Percentiles rank a stretch among this genome's conserved stretches.
Evolutionary conservation across 2,888 invertebrate species (phyloP).

Genomic region (Tetheella fluctuosa): DNA sequence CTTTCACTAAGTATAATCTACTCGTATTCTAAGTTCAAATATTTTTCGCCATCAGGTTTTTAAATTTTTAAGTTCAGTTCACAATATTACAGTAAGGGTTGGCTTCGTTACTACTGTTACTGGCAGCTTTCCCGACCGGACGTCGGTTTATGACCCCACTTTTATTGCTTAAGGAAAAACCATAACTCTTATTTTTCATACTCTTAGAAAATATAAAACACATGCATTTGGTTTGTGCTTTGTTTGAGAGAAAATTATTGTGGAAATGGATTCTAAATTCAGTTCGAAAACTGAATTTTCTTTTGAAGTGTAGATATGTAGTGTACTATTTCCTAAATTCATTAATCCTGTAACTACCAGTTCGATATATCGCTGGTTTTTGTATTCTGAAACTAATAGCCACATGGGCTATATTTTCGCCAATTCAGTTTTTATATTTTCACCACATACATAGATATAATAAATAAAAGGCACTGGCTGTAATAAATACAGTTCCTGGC

Average conservation of each 20-base stretch:
- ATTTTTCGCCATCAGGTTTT: not conserved
- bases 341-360: too few species aligned
- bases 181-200: constrained; percentile 64
- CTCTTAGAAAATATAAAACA: constrained; percentile 30
- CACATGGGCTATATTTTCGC: not conserved
- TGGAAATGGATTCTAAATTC: not conserved
- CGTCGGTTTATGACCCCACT: constrained; percentile 71
- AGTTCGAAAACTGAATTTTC: not conserved
- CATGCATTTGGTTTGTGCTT: constrained; percentile 1
- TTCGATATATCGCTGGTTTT: not conserved
- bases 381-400: not conserved
- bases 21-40: not conserved
- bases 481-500: constrained; percentile 77
- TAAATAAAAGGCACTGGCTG: constrained; percentile 43
- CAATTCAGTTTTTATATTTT: not conserved
- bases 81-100: constrained; percentile 15
- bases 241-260: constrained; percentile 12
- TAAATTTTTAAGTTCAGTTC: constrained; percentile 5
- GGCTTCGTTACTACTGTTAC: constrained; percentile 29
- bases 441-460: not conserved
- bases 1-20: not conserved
- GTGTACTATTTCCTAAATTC: not conserved
- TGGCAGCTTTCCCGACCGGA: constrained; percentile 76
- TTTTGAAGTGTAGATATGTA: not conserved
- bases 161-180: constrained; percentile 80